These are phyloP conservation scores for Orthosia gracilis DNA, from an alignment of 2,888 invertebrate species.

Conservation along the genomic window DNA sequence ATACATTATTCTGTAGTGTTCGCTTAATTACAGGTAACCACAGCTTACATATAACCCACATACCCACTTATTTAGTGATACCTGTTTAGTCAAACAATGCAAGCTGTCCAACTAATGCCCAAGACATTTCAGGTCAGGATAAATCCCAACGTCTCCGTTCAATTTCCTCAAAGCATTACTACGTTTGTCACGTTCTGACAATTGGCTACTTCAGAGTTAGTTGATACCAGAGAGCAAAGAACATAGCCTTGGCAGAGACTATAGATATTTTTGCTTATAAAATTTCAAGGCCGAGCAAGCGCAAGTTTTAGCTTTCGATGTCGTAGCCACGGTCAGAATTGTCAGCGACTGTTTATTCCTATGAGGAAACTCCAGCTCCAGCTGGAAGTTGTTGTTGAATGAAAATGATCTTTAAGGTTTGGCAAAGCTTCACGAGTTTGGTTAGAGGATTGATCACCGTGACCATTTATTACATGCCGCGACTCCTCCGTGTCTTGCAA, in stretches of 20 bases:
- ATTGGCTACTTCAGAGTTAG: slow-evolving; percentile 33
- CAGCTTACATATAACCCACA: too few relatives aligned
- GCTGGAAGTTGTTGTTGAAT: too few relatives aligned
- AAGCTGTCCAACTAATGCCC: not conserved
- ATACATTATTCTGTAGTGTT: too few relatives aligned
- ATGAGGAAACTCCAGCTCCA: too few relatives aligned
- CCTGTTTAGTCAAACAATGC: not conserved
- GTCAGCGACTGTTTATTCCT: not conserved
- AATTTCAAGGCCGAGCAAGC: too few relatives aligned
- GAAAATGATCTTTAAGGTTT: too few relatives aligned
- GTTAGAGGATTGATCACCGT: too few relatives aligned
- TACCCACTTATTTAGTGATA: not conserved
- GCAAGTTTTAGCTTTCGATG: too few relatives aligned
- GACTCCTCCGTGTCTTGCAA: too few relatives aligned
- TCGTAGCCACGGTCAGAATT: not conserved
- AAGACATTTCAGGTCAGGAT: not conserved
- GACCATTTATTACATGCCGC: too few relatives aligned
- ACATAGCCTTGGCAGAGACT: not conserved
- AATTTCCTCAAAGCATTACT: slow-evolving; percentile 26
- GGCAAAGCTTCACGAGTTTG: too few relatives aligned
- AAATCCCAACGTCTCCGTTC: slow-evolving; percentile 19
- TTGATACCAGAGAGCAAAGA: slow-evolving; percentile 16
- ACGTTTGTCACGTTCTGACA: slow-evolving; percentile 40
- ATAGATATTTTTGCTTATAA: not conserved
- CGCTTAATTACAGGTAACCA: too few relatives aligned